These are phyloP conservation scores for Puffinus mauretanicus DNA, from an alignment of 2,113 vertebrate species.

Conservation along the genomic window DNA sequence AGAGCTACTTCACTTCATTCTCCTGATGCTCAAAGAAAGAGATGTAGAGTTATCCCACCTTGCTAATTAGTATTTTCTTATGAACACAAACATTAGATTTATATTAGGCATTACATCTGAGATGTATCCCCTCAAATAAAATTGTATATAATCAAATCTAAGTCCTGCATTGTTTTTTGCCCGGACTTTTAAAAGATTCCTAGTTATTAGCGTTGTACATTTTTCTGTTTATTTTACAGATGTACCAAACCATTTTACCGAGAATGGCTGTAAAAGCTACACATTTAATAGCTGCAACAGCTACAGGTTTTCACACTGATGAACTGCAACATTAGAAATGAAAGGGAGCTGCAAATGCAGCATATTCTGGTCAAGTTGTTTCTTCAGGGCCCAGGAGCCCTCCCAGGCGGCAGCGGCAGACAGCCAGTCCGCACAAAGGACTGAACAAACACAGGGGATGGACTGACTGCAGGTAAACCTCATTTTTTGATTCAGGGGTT, in stretches of 20 bases:
- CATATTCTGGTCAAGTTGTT: not conserved
- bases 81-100: not conserved
- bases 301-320: not conserved
- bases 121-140: not conserved
- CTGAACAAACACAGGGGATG: not conserved
- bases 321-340: not conserved
- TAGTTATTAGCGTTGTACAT: not conserved
- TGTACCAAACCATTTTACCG: not conserved
- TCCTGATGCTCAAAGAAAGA: conserved; percentile 7
- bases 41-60: conserved; percentile 30
- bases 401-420: fast-evolving
- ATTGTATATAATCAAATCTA: not conserved
- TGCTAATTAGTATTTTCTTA: conserved; percentile 18
- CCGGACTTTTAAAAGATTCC: not conserved
- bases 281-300: not conserved
- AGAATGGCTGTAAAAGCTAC: not conserved
- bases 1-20: conserved; percentile 61
- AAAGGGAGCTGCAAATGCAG: not conserved
- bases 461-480: not conserved
- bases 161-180: not conserved
- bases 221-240: not conserved
- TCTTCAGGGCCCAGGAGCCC: not conserved
- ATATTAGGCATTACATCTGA: not conserved
- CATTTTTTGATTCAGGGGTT: not conserved
- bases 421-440: too few relatives aligned